These are phyloP conservation scores for Drosophila sucinea DNA, from an alignment of 1,140 invertebrate genomes.

Conservation along the genomic window DNA sequence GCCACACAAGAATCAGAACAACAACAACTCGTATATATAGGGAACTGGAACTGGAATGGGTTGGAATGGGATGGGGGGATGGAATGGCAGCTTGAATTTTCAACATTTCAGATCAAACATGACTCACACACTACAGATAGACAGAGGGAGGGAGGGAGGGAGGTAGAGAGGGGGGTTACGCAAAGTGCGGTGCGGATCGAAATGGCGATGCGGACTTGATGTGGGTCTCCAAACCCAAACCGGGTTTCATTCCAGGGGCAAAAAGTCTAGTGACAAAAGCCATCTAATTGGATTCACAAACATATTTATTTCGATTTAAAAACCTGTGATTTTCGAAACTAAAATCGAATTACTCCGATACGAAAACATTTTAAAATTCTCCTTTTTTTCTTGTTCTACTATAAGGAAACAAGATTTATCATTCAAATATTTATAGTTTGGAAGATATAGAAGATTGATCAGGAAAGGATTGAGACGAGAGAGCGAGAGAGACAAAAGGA, in stretches of 20 bases:
- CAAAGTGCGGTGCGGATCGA: conserved; percentile 1
- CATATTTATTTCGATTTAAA: no score
- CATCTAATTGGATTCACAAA: neutral
- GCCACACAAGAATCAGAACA: conserved; percentile 55
- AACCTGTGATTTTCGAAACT: no score
- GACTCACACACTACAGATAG: neutral
- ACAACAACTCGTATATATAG: conserved; percentile 17
- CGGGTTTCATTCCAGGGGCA: neutral
- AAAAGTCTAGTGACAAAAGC: conserved; percentile 10
- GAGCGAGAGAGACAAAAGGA: no score
- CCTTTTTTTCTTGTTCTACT: no score
- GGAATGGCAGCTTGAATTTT: neutral
- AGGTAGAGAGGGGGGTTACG: conserved; percentile 14
- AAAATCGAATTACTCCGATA: no score
- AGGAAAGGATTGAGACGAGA: no score
- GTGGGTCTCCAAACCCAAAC: conserved; percentile 31
- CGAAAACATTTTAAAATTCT: no score
- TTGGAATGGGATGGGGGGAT: neutral
- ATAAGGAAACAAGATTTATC: no score
- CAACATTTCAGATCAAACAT: conserved; percentile 8
- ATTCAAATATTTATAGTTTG: no score
- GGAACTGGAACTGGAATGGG: no score
- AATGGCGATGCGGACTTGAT: conserved; percentile 67
- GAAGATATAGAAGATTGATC: no score
- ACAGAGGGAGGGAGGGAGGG: conserved; percentile 12